Percentiles rank a stretch among this genome's conserved stretches.
phyloP scores from a whole-genome alignment of 1,140 invertebrate genomes.

The Chymomyza costata region DNA sequence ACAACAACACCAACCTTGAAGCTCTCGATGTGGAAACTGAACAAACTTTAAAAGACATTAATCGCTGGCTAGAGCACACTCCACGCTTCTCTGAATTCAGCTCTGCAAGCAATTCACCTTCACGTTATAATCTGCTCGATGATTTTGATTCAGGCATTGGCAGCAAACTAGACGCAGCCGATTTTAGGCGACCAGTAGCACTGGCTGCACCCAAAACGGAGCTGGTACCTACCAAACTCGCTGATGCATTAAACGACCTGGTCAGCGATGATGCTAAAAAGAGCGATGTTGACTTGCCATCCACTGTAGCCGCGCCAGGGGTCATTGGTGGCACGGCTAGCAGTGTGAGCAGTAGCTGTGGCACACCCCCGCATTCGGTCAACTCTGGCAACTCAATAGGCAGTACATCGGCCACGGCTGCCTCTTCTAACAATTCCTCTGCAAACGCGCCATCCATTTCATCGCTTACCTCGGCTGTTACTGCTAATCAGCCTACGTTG shows the following conservation, averaged over 20 bases:
- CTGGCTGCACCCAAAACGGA: conserved; percentile 58
- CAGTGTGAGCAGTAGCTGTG: conserved; percentile 65
- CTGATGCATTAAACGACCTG: conserved; percentile 59
- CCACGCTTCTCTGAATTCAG: conserved; percentile 84
- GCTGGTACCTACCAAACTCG: conserved; percentile 59
- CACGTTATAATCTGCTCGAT: conserved; percentile 76
- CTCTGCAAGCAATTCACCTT: conserved; percentile 84
- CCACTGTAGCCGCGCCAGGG: not conserved
- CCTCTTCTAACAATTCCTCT: conserved; percentile 48
- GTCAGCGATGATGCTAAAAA: conserved; percentile 44
- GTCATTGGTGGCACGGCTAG: conserved; percentile 38
- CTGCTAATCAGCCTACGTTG: conserved; percentile 18
- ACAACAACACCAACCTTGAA: conserved; percentile 82
- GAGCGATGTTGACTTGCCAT: conserved; percentile 40
- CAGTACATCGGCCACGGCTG: conserved; percentile 59
- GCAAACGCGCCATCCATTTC: conserved; percentile 61
- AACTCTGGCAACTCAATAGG: conserved; percentile 68
- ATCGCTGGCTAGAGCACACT: conserved; percentile 90
- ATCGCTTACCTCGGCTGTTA: conserved; percentile 7
- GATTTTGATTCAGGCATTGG: conserved; percentile 76
- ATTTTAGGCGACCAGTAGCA: conserved; percentile 62
- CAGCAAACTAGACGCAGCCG: conserved; percentile 59
- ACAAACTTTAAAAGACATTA: conserved; percentile 91
- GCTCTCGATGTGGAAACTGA: conserved; percentile 86
- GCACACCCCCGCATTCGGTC: conserved; percentile 67